Conservation (phyloP, 2,797 vertebrate genomes). For the Oryzias dopingdopingensis region DNA sequence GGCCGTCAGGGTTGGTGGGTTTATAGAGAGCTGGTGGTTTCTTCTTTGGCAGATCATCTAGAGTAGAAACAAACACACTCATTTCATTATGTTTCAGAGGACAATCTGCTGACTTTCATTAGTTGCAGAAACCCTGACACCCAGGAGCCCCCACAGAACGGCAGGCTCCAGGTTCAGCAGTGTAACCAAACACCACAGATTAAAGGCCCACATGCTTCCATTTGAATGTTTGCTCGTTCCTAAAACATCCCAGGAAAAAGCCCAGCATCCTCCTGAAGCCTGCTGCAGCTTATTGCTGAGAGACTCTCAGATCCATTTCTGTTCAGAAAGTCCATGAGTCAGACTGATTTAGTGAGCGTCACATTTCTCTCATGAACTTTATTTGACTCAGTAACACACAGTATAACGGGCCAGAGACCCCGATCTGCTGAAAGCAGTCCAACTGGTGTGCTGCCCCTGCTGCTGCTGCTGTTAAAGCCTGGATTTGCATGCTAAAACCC, state of each 20-base stretch:
- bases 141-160: constrained; percentile 16
- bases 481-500: too few species aligned
- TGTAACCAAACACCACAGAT: not conserved
- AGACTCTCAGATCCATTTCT: not conserved
- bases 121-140: constrained; percentile 18
- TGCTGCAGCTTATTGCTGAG: not conserved
- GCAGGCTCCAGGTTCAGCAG: not conserved
- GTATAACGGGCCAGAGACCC: not conserved
- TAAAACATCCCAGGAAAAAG: not conserved
- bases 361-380: not conserved
- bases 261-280: not conserved
- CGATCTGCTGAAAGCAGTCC: not conserved
- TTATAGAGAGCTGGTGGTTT: constrained; percentile 95
- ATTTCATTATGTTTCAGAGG: constrained; percentile 12
- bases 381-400: not conserved
- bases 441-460: too few species aligned
- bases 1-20: constrained; percentile 92
- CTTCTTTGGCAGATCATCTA: constrained; percentile 99
- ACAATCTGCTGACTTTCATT: constrained; percentile 4
- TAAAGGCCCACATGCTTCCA: not conserved
- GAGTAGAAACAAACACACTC: constrained; percentile 22
- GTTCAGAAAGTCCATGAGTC: not conserved
- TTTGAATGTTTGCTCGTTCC: not conserved
- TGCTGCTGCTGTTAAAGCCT: too few species aligned
- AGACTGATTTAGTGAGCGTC: not conserved